phyloP scores from a whole-genome alignment of 2,888 invertebrate species.

The Drosophila lutescens region DNA sequence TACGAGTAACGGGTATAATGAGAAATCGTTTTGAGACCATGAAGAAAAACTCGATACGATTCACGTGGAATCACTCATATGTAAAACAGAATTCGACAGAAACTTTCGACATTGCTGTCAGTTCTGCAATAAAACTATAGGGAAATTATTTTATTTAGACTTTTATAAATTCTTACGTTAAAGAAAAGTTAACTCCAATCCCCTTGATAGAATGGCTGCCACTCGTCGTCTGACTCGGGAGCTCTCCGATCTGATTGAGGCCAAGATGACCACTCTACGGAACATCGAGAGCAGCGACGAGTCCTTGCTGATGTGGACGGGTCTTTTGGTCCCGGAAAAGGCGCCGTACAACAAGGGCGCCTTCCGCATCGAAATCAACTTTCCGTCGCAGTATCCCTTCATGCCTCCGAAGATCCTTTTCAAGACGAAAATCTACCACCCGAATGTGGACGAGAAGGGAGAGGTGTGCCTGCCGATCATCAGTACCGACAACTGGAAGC shows the following conservation, averaged over 20 bases:
- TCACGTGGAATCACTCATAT: no score
- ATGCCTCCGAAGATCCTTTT: slow-evolving; percentile 99
- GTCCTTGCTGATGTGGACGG: slow-evolving; percentile 98
- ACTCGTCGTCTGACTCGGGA: slow-evolving; percentile 87
- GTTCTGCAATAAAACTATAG: slow-evolving; percentile 4
- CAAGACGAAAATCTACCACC: slow-evolving; percentile 99
- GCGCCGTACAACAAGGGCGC: slow-evolving; percentile 99
- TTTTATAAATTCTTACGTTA: slow-evolving; percentile 14
- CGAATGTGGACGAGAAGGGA: slow-evolving; percentile 99
- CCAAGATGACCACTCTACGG: slow-evolving; percentile 91
- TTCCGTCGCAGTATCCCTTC: slow-evolving; percentile 99
- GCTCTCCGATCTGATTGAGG: slow-evolving; percentile 93
- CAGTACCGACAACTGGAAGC: slow-evolving; percentile 99
- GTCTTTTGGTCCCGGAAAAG: slow-evolving; percentile 98
- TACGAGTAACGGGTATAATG: no score
- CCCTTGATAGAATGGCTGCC: slow-evolving; percentile 68
- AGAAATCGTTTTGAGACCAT: no score
- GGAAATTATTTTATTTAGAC: slow-evolving; percentile 18
- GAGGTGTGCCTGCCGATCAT: slow-evolving; percentile 99
- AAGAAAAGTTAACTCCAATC: neutral
- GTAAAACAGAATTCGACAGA: slow-evolving; percentile 1
- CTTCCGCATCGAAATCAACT: slow-evolving; percentile 98
- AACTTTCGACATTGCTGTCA: slow-evolving; percentile 21
- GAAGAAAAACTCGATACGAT: no score
- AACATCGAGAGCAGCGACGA: slow-evolving; percentile 97